These are phyloP conservation scores for Sesia apiformis DNA, from an alignment of 2,888 invertebrate species.

Conservation along the genomic window DNA sequence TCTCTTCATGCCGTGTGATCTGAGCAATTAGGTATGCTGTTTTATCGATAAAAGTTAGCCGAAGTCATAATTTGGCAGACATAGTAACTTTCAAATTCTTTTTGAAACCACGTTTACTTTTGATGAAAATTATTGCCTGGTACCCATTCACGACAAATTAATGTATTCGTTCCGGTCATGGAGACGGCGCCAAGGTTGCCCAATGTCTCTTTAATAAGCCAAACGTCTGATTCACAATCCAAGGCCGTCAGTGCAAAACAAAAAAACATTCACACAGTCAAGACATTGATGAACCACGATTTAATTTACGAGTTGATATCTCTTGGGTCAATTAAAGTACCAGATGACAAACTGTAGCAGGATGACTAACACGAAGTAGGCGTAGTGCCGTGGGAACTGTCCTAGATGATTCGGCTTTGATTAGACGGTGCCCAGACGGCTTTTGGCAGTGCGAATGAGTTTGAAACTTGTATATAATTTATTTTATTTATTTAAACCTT, in stretches of 20 bases:
- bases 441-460: conserved; percentile 5
- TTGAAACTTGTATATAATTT: conserved; percentile 7
- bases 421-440: conserved; percentile 26
- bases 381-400: conserved; percentile 53
- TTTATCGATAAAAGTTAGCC: too few relatives aligned
- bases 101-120: too few relatives aligned
- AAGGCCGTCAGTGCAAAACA: conserved; percentile 3
- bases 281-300: conserved; percentile 50
- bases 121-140: too few relatives aligned
- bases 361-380: conserved; percentile 62
- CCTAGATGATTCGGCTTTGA: conserved; percentile 30
- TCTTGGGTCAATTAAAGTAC: conserved; percentile 60
- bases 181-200: too few relatives aligned
- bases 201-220: too few relatives aligned
- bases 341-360: conserved; percentile 55
- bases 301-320: conserved; percentile 63
- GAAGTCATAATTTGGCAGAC: too few relatives aligned
- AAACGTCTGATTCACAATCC: background rate
- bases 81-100: too few relatives aligned
- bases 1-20: too few relatives aligned
- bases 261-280: conserved; percentile 34
- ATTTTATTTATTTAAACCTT: conserved; percentile 7
- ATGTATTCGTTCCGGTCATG: too few relatives aligned
- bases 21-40: too few relatives aligned
- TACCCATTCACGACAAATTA: too few relatives aligned